Base-by-base conservation (phyloP, 2,797 vertebrate genomes). In the Jordanella pulchra region DNA sequence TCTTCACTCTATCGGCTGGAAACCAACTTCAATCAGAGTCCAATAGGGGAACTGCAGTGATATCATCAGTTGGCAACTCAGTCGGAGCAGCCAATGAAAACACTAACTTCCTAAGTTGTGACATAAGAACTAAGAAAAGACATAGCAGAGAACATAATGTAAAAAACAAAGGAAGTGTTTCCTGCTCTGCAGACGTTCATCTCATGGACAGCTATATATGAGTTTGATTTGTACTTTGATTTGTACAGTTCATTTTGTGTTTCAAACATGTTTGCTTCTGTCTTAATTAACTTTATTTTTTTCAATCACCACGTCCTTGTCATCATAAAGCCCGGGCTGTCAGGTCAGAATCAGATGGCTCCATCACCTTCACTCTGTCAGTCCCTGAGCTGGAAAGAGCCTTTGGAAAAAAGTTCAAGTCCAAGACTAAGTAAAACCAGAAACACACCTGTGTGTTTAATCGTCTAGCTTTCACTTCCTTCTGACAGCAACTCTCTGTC, bases 321-420 rank as follows among this genome's bases (percentile, higher is more conserved):
- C 78, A 15, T 94, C 90, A 91, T 83, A 83, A 94, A 97, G 96
- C 94, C 88, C 85, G 63, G 75, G 91, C 92, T 75, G 86, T 91
- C 87, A 81, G 74, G 73, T 94, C 91, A 76, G 94, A 94, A 83
- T 88, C 90, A 55, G 95, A 94, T 67, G 95, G 93, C 87, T 88
- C 90, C 91, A 95, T 95, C 86, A 95, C 93, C 78, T 93, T 95
- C 91, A 95, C 93, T 79, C 54, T 93, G 89, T 96, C 95, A 51
- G 93, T 95, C 80, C 86, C 88, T 54, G 95, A 95, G 89, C 89
- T 93, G 93, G 95, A 97, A 89, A 92, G 90, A 60, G 89, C 94
- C 92, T 95, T 85, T 55, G 93, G 93, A 82, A 95, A 94, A 90
- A 95, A 94, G 89, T 95, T 95, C 94, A 94, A 94, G 92, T 91